Base-by-base conservation (phyloP, 2,888 invertebrate species). In the Mythimna lalbum region DNA sequence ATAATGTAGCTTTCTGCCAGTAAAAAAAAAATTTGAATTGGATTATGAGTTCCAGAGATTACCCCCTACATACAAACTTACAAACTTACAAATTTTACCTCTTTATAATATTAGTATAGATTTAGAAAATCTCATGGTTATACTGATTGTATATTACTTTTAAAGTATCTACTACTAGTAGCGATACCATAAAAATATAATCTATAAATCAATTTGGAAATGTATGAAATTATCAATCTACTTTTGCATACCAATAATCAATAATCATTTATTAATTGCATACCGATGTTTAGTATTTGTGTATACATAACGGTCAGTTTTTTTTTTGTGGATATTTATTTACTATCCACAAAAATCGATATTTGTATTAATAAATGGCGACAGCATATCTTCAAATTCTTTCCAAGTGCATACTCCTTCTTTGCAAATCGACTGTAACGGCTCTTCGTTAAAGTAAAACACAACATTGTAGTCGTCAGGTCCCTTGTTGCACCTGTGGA, bases 371-470 rank as follows among this genome's bases (percentile, higher is more conserved):
- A 86, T 65, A 71, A 91, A 93, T 55, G 91, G 83, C 53, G 87
- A 87, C 53, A 94, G 86, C 86, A 90, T 92, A 55, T 89, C 87
- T 81, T 92, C 90, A 73, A 94, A 94, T 81, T 94, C 93, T 68
- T 89, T 83, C 94, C 94, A 94, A 63, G 90, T 88, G 74, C 94
- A 94, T 47, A 94, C 90, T 47, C 93, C 93, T 73, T 92, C 89
- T 75, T 88, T 90, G 80, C 94, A 94, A 72, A 94, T 90, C 55
- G 91, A 86, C 78, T 87, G 85, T 39, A 94, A 75, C 33, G 94
- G 94, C 81, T 94, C 92, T 83, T 94, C 94, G 70, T 94, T 94
- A 59, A 93, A 82, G 78, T 94, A 94, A 82, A 94, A 93, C 50
- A 92, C 91, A 10, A 94, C 90, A 69, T 91, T 93, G 77, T 89